phyloP scores from a whole-genome alignment of 2,888 invertebrate genomes.

The Cryptus armator region DNA sequence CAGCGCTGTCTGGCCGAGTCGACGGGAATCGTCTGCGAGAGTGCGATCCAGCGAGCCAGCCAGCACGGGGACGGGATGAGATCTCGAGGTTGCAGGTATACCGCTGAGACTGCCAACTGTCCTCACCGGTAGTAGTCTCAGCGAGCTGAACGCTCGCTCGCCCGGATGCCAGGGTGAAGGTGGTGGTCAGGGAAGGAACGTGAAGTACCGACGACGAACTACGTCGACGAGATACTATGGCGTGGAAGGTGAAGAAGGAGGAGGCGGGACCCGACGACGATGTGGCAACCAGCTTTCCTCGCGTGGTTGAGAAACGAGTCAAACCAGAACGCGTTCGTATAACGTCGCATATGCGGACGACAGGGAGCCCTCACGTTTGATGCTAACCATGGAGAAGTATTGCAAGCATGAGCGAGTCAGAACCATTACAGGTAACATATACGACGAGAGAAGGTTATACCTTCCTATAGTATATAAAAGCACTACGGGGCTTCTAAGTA shows the following conservation, averaged over 20 bases:
- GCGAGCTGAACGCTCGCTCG: slow-evolving; percentile 50
- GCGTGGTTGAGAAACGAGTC: slow-evolving; percentile 74
- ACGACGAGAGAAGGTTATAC: slow-evolving; percentile 57
- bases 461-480: slow-evolving; percentile 76
- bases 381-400: slow-evolving; percentile 58
- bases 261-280: slow-evolving; percentile 42
- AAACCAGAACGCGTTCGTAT: slow-evolving; percentile 79
- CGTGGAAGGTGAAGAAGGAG: slow-evolving; percentile 51
- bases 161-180: slow-evolving; percentile 68
- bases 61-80: slow-evolving; percentile 64
- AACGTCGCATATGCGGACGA: slow-evolving; percentile 71
- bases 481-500: slow-evolving; percentile 83
- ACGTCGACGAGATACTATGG: slow-evolving; percentile 34
- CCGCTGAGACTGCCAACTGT: slow-evolving; percentile 32
- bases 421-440: slow-evolving; percentile 46
- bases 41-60: slow-evolving; percentile 42
- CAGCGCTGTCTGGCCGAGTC: slow-evolving; percentile 81
- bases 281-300: slow-evolving; percentile 57
- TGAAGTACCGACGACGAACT: slow-evolving; percentile 63
- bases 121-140: slow-evolving; percentile 30
- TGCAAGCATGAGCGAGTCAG: slow-evolving; percentile 63
- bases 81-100: slow-evolving; percentile 47
- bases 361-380: slow-evolving; percentile 68
- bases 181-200: slow-evolving; percentile 66
- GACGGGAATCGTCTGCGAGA: slow-evolving; percentile 73